phyloP scores from a whole-genome alignment of 2,113 vertebrate species.

The Glaucidium brasilianum region DNA sequence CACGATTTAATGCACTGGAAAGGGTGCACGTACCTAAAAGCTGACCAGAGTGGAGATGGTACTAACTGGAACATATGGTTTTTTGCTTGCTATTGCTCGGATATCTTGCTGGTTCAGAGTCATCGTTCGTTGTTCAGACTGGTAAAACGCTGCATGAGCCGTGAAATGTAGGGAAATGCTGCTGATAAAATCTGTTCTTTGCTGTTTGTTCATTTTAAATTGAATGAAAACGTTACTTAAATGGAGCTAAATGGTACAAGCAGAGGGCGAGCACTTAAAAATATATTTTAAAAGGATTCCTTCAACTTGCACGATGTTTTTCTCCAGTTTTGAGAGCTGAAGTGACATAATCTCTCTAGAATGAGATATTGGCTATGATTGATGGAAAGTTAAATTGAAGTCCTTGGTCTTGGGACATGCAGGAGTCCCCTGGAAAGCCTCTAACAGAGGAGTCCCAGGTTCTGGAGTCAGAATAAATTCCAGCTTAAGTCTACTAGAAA shows the following conservation, averaged over 20 bases:
- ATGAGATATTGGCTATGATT: not conserved
- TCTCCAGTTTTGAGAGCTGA: not conserved
- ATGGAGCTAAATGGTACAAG: not conserved
- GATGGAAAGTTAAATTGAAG: not conserved
- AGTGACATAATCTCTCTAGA: not conserved
- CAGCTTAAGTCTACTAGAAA: not conserved
- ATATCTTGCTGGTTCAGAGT: not conserved
- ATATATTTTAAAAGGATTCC: not conserved
- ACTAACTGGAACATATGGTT: not conserved
- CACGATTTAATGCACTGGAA: not conserved
- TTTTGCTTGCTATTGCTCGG: not conserved
- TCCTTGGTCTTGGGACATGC: fast-evolving
- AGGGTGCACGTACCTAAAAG: fast-evolving
- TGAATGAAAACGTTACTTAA: not conserved
- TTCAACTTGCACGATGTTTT: not conserved
- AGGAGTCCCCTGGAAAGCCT: not conserved
- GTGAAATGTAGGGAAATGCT: not conserved
- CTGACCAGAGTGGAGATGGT: not conserved
- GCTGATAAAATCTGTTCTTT: not conserved
- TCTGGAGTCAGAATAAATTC: not conserved
- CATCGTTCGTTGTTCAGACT: fast-evolving
- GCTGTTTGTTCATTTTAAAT: not conserved
- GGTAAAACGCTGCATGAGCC: not conserved
- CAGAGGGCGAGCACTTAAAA: not conserved
- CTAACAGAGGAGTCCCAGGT: not conserved